phyloP scores from a whole-genome alignment of 2,113 vertebrate species.

The Gymnogyps californianus region DNA sequence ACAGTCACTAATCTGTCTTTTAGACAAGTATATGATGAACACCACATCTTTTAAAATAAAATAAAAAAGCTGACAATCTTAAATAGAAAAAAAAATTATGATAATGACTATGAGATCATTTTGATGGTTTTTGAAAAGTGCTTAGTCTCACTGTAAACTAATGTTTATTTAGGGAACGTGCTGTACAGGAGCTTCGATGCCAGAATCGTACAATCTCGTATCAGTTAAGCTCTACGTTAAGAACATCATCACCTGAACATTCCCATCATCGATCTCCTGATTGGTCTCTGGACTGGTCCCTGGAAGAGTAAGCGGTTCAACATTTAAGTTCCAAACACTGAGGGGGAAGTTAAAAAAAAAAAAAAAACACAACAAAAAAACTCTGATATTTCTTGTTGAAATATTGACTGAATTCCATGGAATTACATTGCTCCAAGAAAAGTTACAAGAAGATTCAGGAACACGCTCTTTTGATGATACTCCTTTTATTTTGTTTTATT shows the following conservation, averaged over 20 bases:
- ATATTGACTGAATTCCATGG: neutral
- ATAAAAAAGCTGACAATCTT: neutral
- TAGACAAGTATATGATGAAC: neutral
- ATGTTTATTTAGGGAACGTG: constrained; percentile 62
- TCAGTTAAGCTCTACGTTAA: constrained; percentile 62
- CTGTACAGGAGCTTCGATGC: constrained; percentile 67
- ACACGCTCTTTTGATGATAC: neutral
- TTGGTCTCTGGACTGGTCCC: constrained; percentile 32
- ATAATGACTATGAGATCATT: neutral
- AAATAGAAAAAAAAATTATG: neutral
- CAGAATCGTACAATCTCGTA: constrained; percentile 49
- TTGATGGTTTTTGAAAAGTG: neutral
- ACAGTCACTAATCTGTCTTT: neutral
- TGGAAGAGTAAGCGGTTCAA: constrained; percentile 51
- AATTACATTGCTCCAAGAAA: neutral
- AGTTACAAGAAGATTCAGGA: neutral
- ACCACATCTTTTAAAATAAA: neutral
- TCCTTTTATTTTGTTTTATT: neutral
- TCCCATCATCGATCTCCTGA: constrained; percentile 42
- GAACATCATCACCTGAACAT: constrained; percentile 58
- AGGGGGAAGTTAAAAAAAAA: neutral
- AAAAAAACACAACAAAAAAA: neutral
- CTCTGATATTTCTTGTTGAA: neutral
- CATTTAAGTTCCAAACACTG: neutral
- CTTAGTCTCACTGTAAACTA: neutral